Conservation (phyloP, 2,797 vertebrate genomes). For the Pterois miles region DNA sequence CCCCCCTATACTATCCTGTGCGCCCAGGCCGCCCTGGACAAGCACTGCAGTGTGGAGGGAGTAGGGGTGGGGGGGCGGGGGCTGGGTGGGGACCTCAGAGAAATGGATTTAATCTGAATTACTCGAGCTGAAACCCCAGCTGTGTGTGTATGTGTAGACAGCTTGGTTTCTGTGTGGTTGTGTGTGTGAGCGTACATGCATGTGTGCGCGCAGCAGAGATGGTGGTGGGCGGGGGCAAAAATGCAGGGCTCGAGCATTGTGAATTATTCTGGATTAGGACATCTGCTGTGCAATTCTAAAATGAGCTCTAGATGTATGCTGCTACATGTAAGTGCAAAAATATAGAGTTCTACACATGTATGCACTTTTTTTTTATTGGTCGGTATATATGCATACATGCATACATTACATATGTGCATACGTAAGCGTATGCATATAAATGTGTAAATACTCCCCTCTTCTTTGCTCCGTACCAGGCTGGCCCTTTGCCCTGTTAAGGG, state of each 20-base stretch:
- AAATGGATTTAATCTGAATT: constrained; percentile 88
- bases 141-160: constrained; percentile 75
- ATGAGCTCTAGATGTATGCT: constrained; percentile 70
- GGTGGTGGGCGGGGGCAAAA: constrained; percentile 72
- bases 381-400: no score
- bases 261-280: constrained; percentile 87
- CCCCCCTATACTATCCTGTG: constrained; percentile 73
- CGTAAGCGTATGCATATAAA: constrained; percentile 5
- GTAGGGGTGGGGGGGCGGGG: constrained; percentile 66
- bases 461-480: constrained; percentile 58
- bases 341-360: neutral
- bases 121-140: constrained; percentile 82
- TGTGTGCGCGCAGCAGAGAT: constrained; percentile 39
- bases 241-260: constrained; percentile 81
- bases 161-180: constrained; percentile 52
- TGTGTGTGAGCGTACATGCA: constrained; percentile 1
- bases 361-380: constrained; percentile 1
- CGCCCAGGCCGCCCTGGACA: constrained; percentile 75
- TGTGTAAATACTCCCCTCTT: constrained; percentile 18
- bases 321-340: constrained; percentile 9
- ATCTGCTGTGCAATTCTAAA: constrained; percentile 84
- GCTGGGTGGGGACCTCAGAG: constrained; percentile 83
- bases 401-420: no score
- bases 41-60: constrained; percentile 79
- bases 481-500: constrained; percentile 45